Evolutionary conservation across 2,797 vertebrate genomes (phyloP), one percentile per base, ranked within the genome.

Genomic region (Varecia variegata): DNA sequence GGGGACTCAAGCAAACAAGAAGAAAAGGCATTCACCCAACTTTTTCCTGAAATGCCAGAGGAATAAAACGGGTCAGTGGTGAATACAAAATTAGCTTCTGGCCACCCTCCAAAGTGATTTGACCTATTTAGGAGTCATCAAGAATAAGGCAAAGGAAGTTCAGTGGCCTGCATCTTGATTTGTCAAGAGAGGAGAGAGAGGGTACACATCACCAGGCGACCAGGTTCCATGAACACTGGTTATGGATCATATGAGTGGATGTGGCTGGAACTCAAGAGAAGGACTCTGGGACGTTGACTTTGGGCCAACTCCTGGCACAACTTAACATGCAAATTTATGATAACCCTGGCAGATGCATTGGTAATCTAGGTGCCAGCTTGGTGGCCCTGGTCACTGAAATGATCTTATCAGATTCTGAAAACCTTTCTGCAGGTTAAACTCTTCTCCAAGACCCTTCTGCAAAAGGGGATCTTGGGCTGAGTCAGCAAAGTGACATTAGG

Each of bases 121-220:
- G 98, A 98, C 98, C 98, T 98, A 98, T 97, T 99, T 98, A 98
- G 95, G 94, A 98, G 97, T 98, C 98, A 97, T 98, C 92, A 97
- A 98, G 98, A 98, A 98, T 95, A 88, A 95, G 97, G 95, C 96
- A 96, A 98, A 98, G 96, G 98, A 98, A 98, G 97, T 96, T 97
- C 97, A 96, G 95, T 97, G 98, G 97, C 95, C 98, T 98, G 97
- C 96, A 97, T 98, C 97, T 96, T 97, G 96, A 98, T 98, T 98
- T 98, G 97, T 98, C 98, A 67, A 92, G 97, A 96, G 98, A 98
- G n/a, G 58, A 73, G 30, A 95, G 60, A 97, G 83, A 91, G 95
- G 56, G 80, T n/a, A 0, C 76, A 70, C 96, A 91, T 97, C 96
- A 91, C 96, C 97, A 97, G 92, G 88, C 65, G 92, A 95, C 97